These are phyloP conservation scores for Xyrichtys novacula DNA, from an alignment of 2,797 vertebrate species.

Conservation along the genomic window DNA sequence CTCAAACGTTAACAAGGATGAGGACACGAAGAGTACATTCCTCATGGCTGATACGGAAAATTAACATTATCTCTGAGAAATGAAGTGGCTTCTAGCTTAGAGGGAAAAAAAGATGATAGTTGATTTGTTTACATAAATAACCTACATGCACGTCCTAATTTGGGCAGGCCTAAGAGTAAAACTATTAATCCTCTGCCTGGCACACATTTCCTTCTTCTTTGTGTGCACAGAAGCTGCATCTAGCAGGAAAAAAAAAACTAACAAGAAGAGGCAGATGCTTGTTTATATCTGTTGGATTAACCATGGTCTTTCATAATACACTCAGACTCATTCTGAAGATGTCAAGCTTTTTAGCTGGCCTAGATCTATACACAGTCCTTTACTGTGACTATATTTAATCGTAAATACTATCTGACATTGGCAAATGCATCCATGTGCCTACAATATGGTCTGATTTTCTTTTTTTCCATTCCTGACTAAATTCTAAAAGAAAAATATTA, in stretches of 20 bases:
- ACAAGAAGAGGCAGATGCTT: slow-evolving; percentile 30
- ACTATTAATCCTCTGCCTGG: slow-evolving; percentile 5
- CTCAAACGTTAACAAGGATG: slow-evolving; percentile 13
- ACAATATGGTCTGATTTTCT: slow-evolving; percentile 37
- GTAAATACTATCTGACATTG: slow-evolving; percentile 48
- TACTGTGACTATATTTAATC: slow-evolving; percentile 28
- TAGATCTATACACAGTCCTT: slow-evolving; percentile 68
- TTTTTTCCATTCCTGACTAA: slow-evolving; percentile 45
- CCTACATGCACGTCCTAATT: slow-evolving; percentile 35
- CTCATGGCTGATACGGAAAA: slow-evolving; percentile 16
- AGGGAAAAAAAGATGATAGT: background rate
- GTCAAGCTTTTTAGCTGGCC: slow-evolving; percentile 30
- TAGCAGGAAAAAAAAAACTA: slow-evolving; percentile 16
- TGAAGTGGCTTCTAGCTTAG: slow-evolving; percentile 7
- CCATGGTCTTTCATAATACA: slow-evolving; percentile 21
- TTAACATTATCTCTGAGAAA: slow-evolving; percentile 24
- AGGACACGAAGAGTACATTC: slow-evolving; percentile 51
- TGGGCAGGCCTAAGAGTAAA: slow-evolving; percentile 23
- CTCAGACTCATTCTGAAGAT: slow-evolving; percentile 16
- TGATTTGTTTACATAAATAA: slow-evolving; percentile 22
- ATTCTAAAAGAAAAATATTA: slow-evolving; percentile 57
- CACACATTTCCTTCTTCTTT: slow-evolving; percentile 11
- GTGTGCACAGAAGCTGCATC: slow-evolving; percentile 18
- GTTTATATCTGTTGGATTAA: slow-evolving; percentile 36
- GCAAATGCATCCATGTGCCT: slow-evolving; percentile 32